Evolutionary conservation across 2,888 invertebrate species (phyloP), one percentile per base, ranked within the genome.

Genomic region (Caenorhabditis virilis): DNA sequence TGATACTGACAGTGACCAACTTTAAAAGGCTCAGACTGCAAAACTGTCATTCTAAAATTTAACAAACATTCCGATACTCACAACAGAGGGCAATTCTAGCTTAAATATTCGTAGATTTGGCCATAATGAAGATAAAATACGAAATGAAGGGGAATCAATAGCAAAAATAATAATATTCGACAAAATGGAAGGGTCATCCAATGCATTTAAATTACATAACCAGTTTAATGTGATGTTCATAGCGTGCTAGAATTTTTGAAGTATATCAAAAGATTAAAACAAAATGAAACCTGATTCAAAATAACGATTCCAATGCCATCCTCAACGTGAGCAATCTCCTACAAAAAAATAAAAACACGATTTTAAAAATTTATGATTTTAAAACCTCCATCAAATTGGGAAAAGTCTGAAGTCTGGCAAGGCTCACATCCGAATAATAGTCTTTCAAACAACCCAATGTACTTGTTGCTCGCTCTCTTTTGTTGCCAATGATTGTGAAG

Each of bases 211-310:
- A 43, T 80, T 80, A 58, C 80, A 80, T 20, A 80, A 47, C 67
- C 77, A 80, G 48, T 80, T 80, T 20, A 77, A 53, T 2, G 80
- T 78, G 23, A 80, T 74, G 35, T 79, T 77, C 35, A 80, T 67
- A 30, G 80, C 80, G 53, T 78, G 74, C 80, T 80, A 52, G 53
- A 49, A 64, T 49, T 27, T 7, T 30, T 30, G 25, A 15, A 16
- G 13, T 36, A 4, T 23, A 13, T 13, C 36, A 20, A 27, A 1
- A 33, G 23, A 41, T 30, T 25, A n/a, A n/a, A n/a, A n/a, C n/a
- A n/a, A n/a, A n/a, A n/a, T n/a, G n/a, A n/a, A 25, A 57, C 58
- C 53, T 61, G 60, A 57, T 66, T 66, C 26, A 66, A 35, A 38
- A 66, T 38, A 42, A 64, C 54, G 33, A 65, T 56, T 26, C 65